Conservation (phyloP, 2,797 vertebrate species). For the Craterocephalus amniculus region DNA sequence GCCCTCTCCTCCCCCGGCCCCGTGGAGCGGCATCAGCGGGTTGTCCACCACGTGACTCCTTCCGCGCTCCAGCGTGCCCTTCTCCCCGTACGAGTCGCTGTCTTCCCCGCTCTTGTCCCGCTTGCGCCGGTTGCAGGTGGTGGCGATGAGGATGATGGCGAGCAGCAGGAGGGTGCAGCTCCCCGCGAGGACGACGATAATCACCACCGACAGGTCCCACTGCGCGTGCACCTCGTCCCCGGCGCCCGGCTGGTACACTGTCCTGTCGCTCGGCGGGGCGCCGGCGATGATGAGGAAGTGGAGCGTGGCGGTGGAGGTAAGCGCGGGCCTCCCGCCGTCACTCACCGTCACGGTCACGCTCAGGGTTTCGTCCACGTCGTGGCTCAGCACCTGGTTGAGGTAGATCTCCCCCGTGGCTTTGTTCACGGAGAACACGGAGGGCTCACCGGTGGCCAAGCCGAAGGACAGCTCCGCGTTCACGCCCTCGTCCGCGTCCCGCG, state of each 20-base stretch:
- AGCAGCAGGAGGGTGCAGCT: slow-evolving; percentile 95
- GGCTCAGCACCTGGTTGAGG: slow-evolving; percentile 85
- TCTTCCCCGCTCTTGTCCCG: slow-evolving; percentile 84
- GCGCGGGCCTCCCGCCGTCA: slow-evolving; percentile 89
- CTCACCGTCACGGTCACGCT: slow-evolving; percentile 88
- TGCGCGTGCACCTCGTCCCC: slow-evolving; percentile 78
- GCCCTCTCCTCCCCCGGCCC: slow-evolving; percentile 58
- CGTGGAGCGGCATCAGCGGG: slow-evolving; percentile 82
- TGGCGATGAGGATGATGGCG: slow-evolving; percentile 96
- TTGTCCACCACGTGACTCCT: slow-evolving; percentile 81
- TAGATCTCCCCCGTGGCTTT: slow-evolving; percentile 90
- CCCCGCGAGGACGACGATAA: slow-evolving; percentile 93
- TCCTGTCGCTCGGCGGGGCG: slow-evolving; percentile 83
- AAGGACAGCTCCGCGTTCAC: slow-evolving; percentile 89
- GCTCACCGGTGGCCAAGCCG: slow-evolving; percentile 82
- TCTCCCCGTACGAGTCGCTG: slow-evolving; percentile 84
- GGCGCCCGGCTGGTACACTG: slow-evolving; percentile 72
- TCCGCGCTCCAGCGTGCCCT: slow-evolving; percentile 85
- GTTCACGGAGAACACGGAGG: slow-evolving; percentile 87
- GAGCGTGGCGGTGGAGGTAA: slow-evolving; percentile 87
- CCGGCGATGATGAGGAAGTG: slow-evolving; percentile 88
- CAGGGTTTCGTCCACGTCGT: slow-evolving; percentile 87
- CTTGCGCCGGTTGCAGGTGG: slow-evolving; percentile 92
- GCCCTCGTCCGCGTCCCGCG: slow-evolving; percentile 91
- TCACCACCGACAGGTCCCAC: slow-evolving; percentile 93